phyloP scores from a whole-genome alignment of 2,888 invertebrate genomes.

The Drosophila testacea region DNA sequence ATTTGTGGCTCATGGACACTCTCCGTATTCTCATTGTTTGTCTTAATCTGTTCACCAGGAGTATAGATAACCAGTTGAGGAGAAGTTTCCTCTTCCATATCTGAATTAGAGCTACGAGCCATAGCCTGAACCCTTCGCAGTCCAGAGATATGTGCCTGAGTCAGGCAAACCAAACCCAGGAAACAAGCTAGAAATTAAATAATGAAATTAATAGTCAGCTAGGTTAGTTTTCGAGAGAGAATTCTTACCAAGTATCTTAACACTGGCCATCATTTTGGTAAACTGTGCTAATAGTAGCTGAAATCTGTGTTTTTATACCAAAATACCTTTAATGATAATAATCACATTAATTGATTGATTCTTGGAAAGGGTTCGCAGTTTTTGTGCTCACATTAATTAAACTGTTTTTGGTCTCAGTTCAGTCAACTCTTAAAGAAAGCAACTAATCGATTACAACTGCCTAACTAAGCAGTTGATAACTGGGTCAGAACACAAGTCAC shows the following conservation, averaged over 20 bases:
- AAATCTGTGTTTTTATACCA: constrained; percentile 52
- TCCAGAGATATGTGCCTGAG: constrained; percentile 41
- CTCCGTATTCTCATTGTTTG: constrained; percentile 37
- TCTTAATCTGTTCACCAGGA: constrained; percentile 52
- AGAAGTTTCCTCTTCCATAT: constrained; percentile 19
- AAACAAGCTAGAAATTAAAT: constrained; percentile 30
- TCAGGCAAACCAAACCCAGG: constrained; percentile 33
- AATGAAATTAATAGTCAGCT: no score
- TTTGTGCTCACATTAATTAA: constrained; percentile 18
- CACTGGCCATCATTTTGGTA: constrained; percentile 43
- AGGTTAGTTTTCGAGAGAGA: neutral
- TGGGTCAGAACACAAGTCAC: constrained; percentile 47
- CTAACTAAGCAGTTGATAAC: constrained; percentile 33
- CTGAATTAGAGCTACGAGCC: constrained; percentile 53
- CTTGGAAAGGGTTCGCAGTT: constrained; percentile 41
- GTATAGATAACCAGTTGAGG: constrained; percentile 70
- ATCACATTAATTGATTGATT: constrained; percentile 38
- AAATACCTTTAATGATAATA: constrained; percentile 33
- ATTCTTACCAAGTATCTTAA: constrained; percentile 51
- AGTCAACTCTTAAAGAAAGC: constrained; percentile 44
- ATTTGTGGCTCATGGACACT: constrained; percentile 64
- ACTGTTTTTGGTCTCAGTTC: constrained; percentile 42
- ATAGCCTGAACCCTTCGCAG: constrained; percentile 34
- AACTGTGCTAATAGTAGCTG: constrained; percentile 40
- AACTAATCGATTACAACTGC: constrained; percentile 48